Evolutionary conservation across 1,140 invertebrate species (phyloP), one percentile per base, ranked within the genome.

Genomic region (Papilio helenus): DNA sequence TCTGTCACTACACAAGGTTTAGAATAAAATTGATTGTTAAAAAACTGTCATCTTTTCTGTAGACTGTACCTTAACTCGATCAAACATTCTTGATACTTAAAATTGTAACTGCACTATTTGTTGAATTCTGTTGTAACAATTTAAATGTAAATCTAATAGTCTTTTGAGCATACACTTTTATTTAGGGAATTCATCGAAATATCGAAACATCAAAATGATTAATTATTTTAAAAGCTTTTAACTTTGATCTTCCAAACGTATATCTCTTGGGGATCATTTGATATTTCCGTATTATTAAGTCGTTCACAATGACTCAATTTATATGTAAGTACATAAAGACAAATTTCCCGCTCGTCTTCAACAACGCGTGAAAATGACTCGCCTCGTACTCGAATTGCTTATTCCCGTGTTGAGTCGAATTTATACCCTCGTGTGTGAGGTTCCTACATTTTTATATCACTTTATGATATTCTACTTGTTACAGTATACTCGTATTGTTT

Each of bases 241-340:
- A 14, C 61, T 68, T 34, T 68, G 61, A 68, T 68, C 26, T 16
- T 3, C 12, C 26, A 16, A 5, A 68, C 12, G 29, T 68, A 26
- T 65, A 16, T 68, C 61, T 68, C 61, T 29, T 34, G 23, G 34
- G 61, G 26, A 68, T 29, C 61, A 68, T 68, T 68, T 68, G 61
- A 68, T 68, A 68, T 68, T 68, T 29, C 26, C 61, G 61, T 68
- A 68, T 68, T 68, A 68, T 68, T 68, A 68, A 68, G 23, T 68
- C 23, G 61, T 34, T 61, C 58, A 34, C 61, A 68, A 68, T 68
- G 61, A 34, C 26, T 68, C 61, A 68, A 68, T 68, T 68, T 68
- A 68, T 68, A 68, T 34, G 61, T 68, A 68, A 61, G 58, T 61
- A 61, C 58, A 72, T 72, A 72, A 72, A 72, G 72, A 72, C 72